phyloP scores from a whole-genome alignment of 2,113 vertebrate genomes.

The Oncorhynchus nerka region DNA sequence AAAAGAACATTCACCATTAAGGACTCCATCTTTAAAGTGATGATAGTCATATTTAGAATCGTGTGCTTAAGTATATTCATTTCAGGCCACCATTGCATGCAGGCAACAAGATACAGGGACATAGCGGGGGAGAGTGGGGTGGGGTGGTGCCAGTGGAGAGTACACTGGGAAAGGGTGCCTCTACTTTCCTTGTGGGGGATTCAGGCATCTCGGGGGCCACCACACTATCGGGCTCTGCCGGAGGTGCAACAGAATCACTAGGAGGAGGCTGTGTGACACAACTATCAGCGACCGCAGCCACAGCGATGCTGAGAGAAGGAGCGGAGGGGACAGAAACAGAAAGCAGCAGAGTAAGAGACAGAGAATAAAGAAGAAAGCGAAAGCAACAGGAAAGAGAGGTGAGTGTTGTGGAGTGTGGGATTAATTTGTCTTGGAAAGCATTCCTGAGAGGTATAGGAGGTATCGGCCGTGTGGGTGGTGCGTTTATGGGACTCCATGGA shows the following conservation, averaged over 20 bases:
- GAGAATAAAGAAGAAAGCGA: not conserved
- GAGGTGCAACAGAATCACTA: constrained; percentile 56
- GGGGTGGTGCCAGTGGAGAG: constrained; percentile 57
- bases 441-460: constrained; percentile 39
- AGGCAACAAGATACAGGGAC: constrained; percentile 70
- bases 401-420: constrained; percentile 26
- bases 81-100: constrained; percentile 72
- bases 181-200: constrained; percentile 79
- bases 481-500: too few relatives aligned
- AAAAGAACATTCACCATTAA: too few relatives aligned
- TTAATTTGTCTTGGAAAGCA: constrained; percentile 63
- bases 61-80: constrained; percentile 72
- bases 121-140: constrained; percentile 23
- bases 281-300: constrained; percentile 18
- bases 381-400: not conserved
- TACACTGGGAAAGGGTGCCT: constrained; percentile 66
- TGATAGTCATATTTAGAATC: constrained; percentile 49
- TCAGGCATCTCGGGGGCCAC: constrained; percentile 77
- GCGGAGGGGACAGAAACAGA: constrained; percentile 58
- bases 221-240: constrained; percentile 76
- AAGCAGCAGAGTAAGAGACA: constrained; percentile 49
- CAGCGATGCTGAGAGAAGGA: constrained; percentile 57
- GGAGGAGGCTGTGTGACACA: constrained; percentile 57
- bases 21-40: too few relatives aligned
- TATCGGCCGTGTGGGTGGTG: not conserved